These are phyloP conservation scores for Rostratula benghalensis DNA, from an alignment of 2,113 vertebrate species.

Conservation along the genomic window DNA sequence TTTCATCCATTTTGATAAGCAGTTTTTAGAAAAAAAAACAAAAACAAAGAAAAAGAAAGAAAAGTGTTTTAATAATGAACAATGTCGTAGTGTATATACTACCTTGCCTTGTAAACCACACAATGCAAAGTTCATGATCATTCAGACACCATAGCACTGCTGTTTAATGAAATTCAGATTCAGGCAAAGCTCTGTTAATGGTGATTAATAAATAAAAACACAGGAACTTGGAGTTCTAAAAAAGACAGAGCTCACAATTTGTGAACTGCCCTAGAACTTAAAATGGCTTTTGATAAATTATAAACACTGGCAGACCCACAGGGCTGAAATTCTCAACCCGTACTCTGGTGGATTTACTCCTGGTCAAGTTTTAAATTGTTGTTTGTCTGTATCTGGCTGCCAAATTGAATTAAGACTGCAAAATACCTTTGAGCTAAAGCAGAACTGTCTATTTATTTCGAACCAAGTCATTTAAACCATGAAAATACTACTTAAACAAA, in stretches of 20 bases:
- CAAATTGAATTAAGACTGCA: neutral
- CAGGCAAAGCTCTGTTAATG: neutral
- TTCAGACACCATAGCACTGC: neutral
- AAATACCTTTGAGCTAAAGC: neutral
- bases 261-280: neutral
- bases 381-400: neutral
- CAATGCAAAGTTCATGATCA: neutral
- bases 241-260: neutral
- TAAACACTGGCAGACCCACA: neutral
- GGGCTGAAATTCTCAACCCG: neutral
- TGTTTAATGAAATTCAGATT: neutral
- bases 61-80: neutral
- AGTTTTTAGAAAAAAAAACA: neutral
- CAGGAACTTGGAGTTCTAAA: neutral
- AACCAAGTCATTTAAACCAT: neutral
- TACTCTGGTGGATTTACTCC: neutral
- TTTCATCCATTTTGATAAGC: neutral
- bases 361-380: neutral
- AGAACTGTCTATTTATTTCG: neutral
- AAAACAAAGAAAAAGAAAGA: neutral
- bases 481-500: neutral
- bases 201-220: neutral
- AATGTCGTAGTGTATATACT: neutral
- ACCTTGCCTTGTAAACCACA: neutral
- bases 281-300: neutral